These are phyloP conservation scores for Coreius guichenoti DNA, from an alignment of 2,797 vertebrate genomes.

Conservation along the genomic window DNA sequence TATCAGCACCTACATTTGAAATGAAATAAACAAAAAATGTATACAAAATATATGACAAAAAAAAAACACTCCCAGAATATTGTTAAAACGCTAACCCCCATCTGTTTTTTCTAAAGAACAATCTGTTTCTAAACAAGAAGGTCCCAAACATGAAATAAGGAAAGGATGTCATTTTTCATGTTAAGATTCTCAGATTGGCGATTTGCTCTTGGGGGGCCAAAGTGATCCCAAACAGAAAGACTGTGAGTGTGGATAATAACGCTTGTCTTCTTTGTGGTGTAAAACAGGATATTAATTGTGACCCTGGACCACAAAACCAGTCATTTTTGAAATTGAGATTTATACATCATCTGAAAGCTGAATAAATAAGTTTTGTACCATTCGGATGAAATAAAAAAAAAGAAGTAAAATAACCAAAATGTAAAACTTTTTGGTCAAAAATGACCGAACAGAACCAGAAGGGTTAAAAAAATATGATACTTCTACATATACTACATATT, in stretches of 20 bases:
- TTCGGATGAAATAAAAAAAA: too few species aligned
- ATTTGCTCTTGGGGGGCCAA: not conserved
- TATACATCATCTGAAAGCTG: too few species aligned
- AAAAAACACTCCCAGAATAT: not conserved
- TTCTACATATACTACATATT: too few species aligned
- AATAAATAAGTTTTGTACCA: too few species aligned
- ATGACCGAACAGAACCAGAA: too few species aligned
- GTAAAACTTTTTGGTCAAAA: too few species aligned
- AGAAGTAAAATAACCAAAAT: too few species aligned
- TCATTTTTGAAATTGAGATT: too few species aligned
- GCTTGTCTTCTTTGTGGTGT: not conserved
- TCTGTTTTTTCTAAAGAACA: not conserved
- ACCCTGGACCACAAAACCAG: too few species aligned
- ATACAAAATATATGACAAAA: not conserved
- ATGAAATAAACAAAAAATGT: not conserved
- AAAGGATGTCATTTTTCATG: not conserved
- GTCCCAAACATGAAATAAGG: not conserved
- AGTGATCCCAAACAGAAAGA: not conserved
- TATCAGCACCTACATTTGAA: not conserved
- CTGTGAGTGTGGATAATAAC: not conserved
- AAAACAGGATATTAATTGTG: not conserved
- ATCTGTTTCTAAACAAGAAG: not conserved
- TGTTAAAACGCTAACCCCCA: too few species aligned
- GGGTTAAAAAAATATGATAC: too few species aligned
- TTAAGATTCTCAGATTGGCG: not conserved